Base-by-base conservation (phyloP, 2,888 invertebrate genomes). In the Notodonta dromedarius region DNA sequence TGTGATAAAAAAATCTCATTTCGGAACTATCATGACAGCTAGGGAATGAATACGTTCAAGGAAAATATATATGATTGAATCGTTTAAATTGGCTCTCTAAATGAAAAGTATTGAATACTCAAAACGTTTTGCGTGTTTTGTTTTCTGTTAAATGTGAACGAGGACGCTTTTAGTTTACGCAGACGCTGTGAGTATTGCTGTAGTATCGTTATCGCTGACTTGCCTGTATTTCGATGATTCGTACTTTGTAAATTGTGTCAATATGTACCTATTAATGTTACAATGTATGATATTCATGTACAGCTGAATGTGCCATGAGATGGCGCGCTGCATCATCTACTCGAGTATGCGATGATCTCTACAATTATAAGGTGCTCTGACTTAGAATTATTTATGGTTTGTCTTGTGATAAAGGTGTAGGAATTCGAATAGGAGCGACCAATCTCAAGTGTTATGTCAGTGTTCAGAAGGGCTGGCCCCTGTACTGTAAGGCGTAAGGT, bases 291-390 rank as follows among this genome's bases (percentile, higher is more conserved):
- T 90, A 90, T 88, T 88, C 79, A 82, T 89, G 91, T 89, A 90
- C 84, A 88, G 88, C 84, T 82, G 81, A 79, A 75, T 76, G 86
- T 84, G 92, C 88, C 92, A 92, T 93, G 80, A 84, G 87, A 93
- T 93, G 93, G 90, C 86, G 84, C 78, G 80, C 74, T 76, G 80
- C 83, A 82, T 86, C 88, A 86, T 86, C 85, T 85, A 65, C 66
- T 80, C 82, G 74, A 84, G 83, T 87, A 80, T 86, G 88, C 85
- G 86, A 89, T 92, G 93, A 94, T 94, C 92, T 94, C 93, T 94
- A 93, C 93, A 92, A 93, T 94, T 93, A 90, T 92, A 92, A 93
- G 94, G 94, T 94, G 94, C 94, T 94, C 93, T 91, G 89, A 90
- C 84, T 87, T 93, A 92, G 90, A 87, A 88, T 88, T 89, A 91